phyloP scores from a whole-genome alignment of 2,797 vertebrate genomes.

The Onychomys arenicola region DNA sequence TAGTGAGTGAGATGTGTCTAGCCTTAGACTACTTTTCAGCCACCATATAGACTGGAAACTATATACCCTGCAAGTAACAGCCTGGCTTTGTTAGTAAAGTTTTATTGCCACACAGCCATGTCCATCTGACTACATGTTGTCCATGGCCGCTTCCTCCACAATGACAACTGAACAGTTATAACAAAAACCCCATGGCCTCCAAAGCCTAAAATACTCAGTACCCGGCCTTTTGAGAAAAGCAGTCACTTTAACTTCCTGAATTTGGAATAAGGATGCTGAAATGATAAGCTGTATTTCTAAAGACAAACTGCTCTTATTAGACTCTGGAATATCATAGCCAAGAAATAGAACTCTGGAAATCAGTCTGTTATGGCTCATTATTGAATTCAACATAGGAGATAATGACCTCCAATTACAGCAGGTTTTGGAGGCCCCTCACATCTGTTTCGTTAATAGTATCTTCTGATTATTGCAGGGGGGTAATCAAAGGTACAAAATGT shows the following conservation, averaged over 20 bases:
- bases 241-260: not conserved
- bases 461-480: not conserved
- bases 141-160: not conserved
- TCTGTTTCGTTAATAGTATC: slow-evolving; percentile 16
- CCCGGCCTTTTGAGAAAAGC: not conserved
- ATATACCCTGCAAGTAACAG: not conserved
- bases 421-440: not conserved
- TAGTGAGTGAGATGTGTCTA: not conserved
- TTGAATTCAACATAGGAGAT: not conserved
- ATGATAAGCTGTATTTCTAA: not conserved
- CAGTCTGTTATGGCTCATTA: not conserved
- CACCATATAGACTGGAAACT: not conserved
- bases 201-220: not conserved
- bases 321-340: not conserved
- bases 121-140: not conserved
- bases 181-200: not conserved
- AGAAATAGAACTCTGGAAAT: not conserved
- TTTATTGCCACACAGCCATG: not conserved
- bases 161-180: not conserved
- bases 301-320: not conserved
- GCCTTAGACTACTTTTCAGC: not conserved
- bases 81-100: slow-evolving; percentile 40
- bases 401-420: not conserved
- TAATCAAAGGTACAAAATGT: slow-evolving; percentile 25
- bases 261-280: not conserved